Conservation (phyloP, 2,797 vertebrate genomes). For the Neosalanx taihuensis region DNA sequence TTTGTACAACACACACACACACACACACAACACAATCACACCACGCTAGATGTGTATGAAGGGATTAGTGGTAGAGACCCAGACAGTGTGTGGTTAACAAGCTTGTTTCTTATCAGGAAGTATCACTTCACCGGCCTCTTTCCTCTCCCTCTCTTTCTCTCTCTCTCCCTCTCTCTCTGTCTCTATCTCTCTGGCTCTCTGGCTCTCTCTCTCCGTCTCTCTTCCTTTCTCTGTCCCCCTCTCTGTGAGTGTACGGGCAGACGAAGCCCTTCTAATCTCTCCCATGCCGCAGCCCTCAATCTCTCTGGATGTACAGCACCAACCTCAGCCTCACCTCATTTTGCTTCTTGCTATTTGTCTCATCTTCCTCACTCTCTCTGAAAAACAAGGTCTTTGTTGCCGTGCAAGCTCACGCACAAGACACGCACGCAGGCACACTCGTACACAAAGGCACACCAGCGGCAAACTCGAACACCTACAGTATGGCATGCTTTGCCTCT, state of each 20-base stretch:
- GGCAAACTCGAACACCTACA: neutral
- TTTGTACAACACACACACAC: slow-evolving; percentile 11
- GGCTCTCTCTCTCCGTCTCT: neutral
- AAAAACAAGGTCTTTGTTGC: neutral
- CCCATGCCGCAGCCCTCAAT: neutral
- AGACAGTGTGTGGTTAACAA: slow-evolving; percentile 41
- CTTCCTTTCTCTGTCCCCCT: neutral
- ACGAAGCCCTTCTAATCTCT: neutral
- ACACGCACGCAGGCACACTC: neutral
- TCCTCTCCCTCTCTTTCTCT: slow-evolving; percentile 11
- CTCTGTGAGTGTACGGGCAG: neutral
- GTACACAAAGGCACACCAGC: neutral
- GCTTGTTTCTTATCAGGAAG: slow-evolving; percentile 41
- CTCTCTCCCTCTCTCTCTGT: slow-evolving; percentile 13
- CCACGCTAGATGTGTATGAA: neutral
- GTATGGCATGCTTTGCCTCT: slow-evolving; percentile 1
- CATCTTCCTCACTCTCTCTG: neutral
- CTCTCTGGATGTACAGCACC: no score
- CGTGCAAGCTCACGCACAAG: neutral
- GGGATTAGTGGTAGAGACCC: neutral
- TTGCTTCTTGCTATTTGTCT: neutral
- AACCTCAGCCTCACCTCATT: neutral
- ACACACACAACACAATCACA: neutral
- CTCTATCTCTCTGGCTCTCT: slow-evolving; percentile 3
- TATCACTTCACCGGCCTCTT: slow-evolving; percentile 4